Evolutionary conservation across 2,888 invertebrate species (phyloP).

Genomic region (Synergus itoensis): DNA sequence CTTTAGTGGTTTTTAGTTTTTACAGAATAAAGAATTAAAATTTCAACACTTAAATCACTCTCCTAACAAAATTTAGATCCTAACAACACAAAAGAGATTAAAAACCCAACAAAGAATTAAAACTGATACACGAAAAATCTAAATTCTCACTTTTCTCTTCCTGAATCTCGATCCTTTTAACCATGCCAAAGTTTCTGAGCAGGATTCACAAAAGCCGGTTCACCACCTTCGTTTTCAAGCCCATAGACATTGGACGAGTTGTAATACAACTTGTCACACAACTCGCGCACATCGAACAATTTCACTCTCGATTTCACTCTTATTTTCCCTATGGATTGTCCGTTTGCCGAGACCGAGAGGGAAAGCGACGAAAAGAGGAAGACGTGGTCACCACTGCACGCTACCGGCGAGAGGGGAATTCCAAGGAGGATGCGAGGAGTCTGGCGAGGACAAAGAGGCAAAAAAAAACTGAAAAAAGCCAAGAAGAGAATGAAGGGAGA

Average conservation of each 20-base stretch:
- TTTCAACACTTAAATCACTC: neutral
- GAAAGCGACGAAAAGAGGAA: slow-evolving; percentile 34
- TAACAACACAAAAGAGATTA: neutral
- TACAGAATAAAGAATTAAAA: neutral
- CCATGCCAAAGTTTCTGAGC: neutral
- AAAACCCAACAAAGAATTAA: neutral
- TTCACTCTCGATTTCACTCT: slow-evolving; percentile 36
- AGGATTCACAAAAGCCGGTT: neutral
- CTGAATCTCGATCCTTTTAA: neutral
- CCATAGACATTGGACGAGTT: neutral
- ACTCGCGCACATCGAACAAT: slow-evolving; percentile 1
- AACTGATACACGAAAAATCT: neutral
- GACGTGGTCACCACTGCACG: slow-evolving; percentile 22
- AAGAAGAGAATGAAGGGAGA: slow-evolving; percentile 26
- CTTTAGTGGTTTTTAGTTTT: too few relatives aligned
- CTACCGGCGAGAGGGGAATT: slow-evolving; percentile 38
- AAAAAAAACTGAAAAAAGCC: neutral
- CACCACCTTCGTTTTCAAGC: neutral
- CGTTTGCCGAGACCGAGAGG: slow-evolving; percentile 25
- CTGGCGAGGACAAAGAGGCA: slow-evolving; percentile 35
- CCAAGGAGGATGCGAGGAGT: slow-evolving; percentile 35
- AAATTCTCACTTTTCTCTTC: neutral
- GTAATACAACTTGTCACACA: slow-evolving; percentile 15
- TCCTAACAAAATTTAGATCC: neutral
- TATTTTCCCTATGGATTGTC: slow-evolving; percentile 14